Evolutionary conservation across 1,140 invertebrate species (phyloP).

Genomic region (Latrodectus geometricus): DNA sequence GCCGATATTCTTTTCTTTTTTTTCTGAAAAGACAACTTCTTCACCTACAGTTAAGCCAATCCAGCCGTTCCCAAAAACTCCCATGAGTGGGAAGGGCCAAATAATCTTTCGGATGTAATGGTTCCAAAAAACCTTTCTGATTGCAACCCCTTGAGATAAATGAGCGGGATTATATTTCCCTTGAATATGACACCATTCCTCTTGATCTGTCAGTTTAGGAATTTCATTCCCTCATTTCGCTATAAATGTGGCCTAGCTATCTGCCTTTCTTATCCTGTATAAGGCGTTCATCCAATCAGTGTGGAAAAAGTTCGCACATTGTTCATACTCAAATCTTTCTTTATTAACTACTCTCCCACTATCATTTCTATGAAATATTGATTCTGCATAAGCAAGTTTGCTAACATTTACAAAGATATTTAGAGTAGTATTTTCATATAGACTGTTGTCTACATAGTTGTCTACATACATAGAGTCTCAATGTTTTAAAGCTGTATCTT

Average conservation of each 20-base stretch:
- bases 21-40: not conserved
- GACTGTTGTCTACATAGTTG: too few species aligned
- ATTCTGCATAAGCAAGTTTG: too few species aligned
- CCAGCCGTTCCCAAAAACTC: not conserved
- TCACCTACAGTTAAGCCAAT: not conserved
- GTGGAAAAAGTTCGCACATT: not conserved
- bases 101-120: not conserved
- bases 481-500: too few species aligned
- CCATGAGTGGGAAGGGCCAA: not conserved
- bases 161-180: slow-evolving; percentile 4
- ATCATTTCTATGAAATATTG: too few species aligned
- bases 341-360: not conserved
- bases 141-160: slow-evolving; percentile 13
- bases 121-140: slow-evolving; percentile 3
- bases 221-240: slow-evolving; percentile 1
- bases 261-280: slow-evolving; percentile 9
- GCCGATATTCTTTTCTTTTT: not conserved
- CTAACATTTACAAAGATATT: too few species aligned
- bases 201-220: not conserved
- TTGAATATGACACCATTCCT: not conserved
- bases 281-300: slow-evolving; percentile 7
- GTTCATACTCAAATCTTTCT: too few species aligned
- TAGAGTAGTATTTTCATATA: too few species aligned
- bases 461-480: too few species aligned
- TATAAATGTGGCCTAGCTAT: slow-evolving; percentile 6